Evolutionary conservation across 2,888 invertebrate species (phyloP), one percentile per base, ranked within the genome.

Genomic region (Chymomyza fuscimana): DNA sequence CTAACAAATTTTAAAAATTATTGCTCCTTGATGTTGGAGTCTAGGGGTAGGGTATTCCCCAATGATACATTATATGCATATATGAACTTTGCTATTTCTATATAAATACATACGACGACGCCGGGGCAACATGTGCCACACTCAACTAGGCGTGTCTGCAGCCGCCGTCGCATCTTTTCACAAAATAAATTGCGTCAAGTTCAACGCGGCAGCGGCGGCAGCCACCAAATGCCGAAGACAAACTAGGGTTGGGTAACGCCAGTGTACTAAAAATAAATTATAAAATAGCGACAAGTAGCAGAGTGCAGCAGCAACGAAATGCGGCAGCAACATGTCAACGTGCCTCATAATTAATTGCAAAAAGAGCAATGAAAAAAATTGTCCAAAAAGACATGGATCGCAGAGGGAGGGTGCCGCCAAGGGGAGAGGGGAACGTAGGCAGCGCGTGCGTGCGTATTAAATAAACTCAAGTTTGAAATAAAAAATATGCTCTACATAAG

Each of bases 131-230:
- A 83, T 86, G 84, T 86, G 82, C 73, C 72, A 32, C 66, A 50
- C 71, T 59, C 82, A 83, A 83, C 83, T 83, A 81, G 86, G 86
- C 83, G 84, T 83, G 86, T 70, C 86, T 70, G 70, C 63, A 59
- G 70, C 51, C 50, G 60, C 73, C 60, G 69, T 62, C 65, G 73
- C 77, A 67, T 72, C 70, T 74, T 77, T 70, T 78, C 68, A 86
- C 80, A 85, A 85, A 85, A 89, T 89, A 87, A 88, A 89, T 89
- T 86, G 85, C 89, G 81, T 84, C 89, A 89, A 88, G 89, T 89
- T 89, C 89, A 89, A 89, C 86, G 81, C 81, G 66, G 58, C 25
- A 58, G 67, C 40, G 85, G 81, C 81, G 66, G 58, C 25, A 58
- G 67, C 40, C 81, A 72, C 76, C 76, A 72, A 79, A 79, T 83